These are phyloP conservation scores for Epinephelus malabaricus DNA, from an alignment of 2,797 vertebrate genomes.

Conservation along the genomic window DNA sequence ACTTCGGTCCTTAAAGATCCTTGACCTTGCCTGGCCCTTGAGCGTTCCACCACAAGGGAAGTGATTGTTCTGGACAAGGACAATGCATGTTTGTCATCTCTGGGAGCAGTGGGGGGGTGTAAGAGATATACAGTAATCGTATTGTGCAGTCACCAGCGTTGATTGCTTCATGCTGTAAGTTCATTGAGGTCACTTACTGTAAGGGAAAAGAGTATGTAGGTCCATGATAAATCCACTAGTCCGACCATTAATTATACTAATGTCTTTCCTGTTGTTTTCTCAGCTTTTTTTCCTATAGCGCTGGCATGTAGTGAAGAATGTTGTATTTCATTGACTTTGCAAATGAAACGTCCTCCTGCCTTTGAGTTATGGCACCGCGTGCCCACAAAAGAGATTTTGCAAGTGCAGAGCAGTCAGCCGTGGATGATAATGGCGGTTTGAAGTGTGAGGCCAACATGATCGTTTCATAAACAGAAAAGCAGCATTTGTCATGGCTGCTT, in stretches of 20 bases:
- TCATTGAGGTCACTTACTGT: slow-evolving; percentile 52
- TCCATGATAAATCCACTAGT: slow-evolving; percentile 51
- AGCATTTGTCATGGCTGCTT: slow-evolving; percentile 63
- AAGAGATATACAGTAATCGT: slow-evolving; percentile 65
- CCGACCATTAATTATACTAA: slow-evolving; percentile 40
- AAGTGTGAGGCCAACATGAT: slow-evolving; percentile 57
- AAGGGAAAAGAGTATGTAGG: slow-evolving; percentile 36
- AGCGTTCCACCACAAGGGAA: slow-evolving; percentile 65
- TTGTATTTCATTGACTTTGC: slow-evolving; percentile 39
- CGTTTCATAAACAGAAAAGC: slow-evolving; percentile 69
- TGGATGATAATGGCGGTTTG: slow-evolving; percentile 45
- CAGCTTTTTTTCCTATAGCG: slow-evolving; percentile 9
- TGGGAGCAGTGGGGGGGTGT: slow-evolving; percentile 31
- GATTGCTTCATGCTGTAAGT: slow-evolving; percentile 55
- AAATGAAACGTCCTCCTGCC: slow-evolving; percentile 42
- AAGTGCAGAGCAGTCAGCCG: slow-evolving; percentile 38
- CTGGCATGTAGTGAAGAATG: slow-evolving; percentile 35
- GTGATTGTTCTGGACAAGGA: slow-evolving; percentile 69
- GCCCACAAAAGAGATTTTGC: slow-evolving; percentile 49
- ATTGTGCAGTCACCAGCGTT: slow-evolving; percentile 49
- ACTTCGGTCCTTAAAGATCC: slow-evolving; percentile 56
- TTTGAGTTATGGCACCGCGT: slow-evolving; percentile 41
- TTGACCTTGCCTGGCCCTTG: slow-evolving; percentile 67
- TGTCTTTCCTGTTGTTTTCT: slow-evolving; percentile 41
- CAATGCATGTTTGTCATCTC: slow-evolving; percentile 75